A percentile compares a stretch with the other conserved stretches of the same genome.
Conservation (phyloP, 1,140 invertebrate genomes). For the Cotesia typhae region DNA sequence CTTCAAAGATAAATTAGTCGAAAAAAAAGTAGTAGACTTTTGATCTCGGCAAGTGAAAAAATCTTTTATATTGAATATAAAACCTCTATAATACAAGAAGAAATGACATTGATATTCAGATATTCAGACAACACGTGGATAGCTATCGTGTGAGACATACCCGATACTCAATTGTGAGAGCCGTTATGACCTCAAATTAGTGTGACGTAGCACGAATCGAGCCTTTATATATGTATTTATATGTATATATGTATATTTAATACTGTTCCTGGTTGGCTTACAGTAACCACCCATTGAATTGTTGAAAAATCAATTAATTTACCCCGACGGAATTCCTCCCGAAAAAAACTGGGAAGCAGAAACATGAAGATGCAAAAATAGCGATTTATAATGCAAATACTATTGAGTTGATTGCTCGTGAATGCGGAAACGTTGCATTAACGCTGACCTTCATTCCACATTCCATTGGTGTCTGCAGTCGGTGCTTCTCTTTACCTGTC, state of each 20-base stretch:
- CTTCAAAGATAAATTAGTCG: too few relatives aligned
- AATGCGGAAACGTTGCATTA: constrained; percentile 27
- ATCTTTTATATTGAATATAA: too few relatives aligned
- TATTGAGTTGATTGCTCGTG: constrained; percentile 20
- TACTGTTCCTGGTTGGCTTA: too few relatives aligned
- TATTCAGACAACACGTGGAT: constrained; percentile 34
- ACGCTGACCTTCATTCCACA: constrained; percentile 27
- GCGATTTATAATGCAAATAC: constrained; percentile 13
- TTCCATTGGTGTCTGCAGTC: constrained; percentile 18
- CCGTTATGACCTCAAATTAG: constrained; percentile 42
- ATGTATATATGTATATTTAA: too few relatives aligned
- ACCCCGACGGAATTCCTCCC: too few relatives aligned
- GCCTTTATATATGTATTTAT: too few relatives aligned
- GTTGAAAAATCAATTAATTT: too few relatives aligned
- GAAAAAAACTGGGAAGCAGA: not conserved
- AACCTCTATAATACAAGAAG: too few relatives aligned
- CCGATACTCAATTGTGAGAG: constrained; percentile 34
- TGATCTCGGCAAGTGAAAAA: too few relatives aligned
- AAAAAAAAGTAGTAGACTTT: too few relatives aligned
- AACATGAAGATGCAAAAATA: too few relatives aligned
- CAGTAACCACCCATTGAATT: too few relatives aligned
- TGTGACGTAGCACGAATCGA: constrained; percentile 10
- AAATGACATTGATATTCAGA: constrained; percentile 32
- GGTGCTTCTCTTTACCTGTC: not conserved
- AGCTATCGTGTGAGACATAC: constrained; percentile 30